Conservation (phyloP, 2,888 invertebrate species). For the Chromoteleia sp. region DNA sequence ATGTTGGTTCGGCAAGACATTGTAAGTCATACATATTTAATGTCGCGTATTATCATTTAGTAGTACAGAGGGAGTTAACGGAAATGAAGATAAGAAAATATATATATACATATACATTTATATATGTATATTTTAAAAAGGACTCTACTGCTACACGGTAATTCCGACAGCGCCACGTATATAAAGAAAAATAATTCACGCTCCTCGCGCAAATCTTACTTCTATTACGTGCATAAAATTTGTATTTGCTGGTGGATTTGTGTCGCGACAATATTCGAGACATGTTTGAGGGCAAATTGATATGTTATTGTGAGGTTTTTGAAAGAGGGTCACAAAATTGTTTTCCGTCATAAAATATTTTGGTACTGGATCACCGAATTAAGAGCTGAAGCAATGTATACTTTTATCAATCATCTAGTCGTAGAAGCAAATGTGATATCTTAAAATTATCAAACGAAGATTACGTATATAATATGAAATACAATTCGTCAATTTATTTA, state of each 20-base stretch:
- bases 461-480: too few relatives aligned
- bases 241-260: conserved; percentile 44
- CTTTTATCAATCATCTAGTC: not conserved
- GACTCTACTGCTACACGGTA: conserved; percentile 3
- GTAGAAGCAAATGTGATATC: too few relatives aligned
- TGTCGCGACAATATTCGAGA: conserved; percentile 8
- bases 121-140: conserved; percentile 24
- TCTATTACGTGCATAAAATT: conserved; percentile 42
- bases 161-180: conserved; percentile 10
- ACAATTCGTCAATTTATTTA: too few relatives aligned
- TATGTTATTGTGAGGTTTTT: conserved; percentile 3
- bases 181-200: conserved; percentile 41
- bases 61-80: conserved; percentile 60
- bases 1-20: conserved; percentile 63
- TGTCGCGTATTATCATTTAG: conserved; percentile 63
- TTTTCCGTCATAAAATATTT: conserved; percentile 12
- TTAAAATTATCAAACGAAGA: too few relatives aligned
- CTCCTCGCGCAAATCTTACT: conserved; percentile 30
- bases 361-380: not conserved
- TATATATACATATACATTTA: conserved; percentile 14
- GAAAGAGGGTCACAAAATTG: not conserved
- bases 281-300: conserved; percentile 13
- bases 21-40: conserved; percentile 69
- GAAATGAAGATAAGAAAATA: conserved; percentile 61
- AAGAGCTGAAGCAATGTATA: not conserved